A percentile compares a stretch with the other conserved stretches of the same genome.
phyloP scores from a whole-genome alignment of 2,888 invertebrate species.

The Leucophenga montana region DNA sequence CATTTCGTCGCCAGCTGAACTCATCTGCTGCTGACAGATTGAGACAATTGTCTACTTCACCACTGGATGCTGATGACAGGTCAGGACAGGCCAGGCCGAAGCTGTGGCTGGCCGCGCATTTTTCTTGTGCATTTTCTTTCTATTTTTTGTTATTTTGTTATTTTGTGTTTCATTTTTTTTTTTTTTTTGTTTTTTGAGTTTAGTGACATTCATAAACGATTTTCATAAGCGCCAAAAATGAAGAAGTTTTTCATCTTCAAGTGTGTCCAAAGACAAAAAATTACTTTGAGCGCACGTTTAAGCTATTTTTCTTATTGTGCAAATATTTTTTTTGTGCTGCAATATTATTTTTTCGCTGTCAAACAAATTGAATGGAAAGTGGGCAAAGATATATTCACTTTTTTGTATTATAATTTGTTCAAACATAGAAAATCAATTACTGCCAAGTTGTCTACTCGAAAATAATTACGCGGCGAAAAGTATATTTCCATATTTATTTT shows the following conservation, averaged over 20 bases:
- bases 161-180: no score
- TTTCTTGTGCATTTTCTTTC: no score
- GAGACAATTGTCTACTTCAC: slow-evolving; percentile 39
- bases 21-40: slow-evolving; percentile 43
- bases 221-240: not conserved
- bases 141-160: no score
- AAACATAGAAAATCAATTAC: slow-evolving; percentile 54
- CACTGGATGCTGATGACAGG: no score
- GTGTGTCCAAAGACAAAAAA: not conserved
- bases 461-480: slow-evolving; percentile 43
- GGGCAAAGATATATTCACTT: no score
- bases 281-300: not conserved
- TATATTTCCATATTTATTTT: no score
- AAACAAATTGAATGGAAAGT: not conserved
- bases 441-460: slow-evolving; percentile 48
- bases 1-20: slow-evolving; percentile 14
- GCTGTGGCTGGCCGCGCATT: no score
- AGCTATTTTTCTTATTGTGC: not conserved
- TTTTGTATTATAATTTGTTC: no score
- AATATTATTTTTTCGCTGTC: not conserved
- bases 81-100: no score
- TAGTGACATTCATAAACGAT: no score
- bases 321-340: no score
- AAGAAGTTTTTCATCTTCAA: not conserved
- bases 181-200: no score